Evolutionary conservation across 2,113 vertebrate genomes (phyloP), one percentile per base, ranked within the genome.

Genomic region (Pycnonotus jocosus): DNA sequence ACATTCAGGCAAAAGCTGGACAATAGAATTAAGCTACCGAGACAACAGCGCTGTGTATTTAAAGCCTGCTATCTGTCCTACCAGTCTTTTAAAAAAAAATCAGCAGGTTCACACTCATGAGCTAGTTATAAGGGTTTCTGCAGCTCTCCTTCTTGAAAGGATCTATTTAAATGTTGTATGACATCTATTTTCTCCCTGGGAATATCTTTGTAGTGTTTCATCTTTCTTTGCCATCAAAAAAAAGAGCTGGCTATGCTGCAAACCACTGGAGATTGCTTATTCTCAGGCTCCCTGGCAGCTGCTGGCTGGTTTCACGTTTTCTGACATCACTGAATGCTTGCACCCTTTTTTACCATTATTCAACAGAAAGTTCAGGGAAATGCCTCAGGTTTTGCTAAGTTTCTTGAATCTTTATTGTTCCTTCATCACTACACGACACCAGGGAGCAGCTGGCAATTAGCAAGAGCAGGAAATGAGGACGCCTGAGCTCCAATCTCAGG

Each of bases 161-260:
- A 85, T 88, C 96, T 44, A n/a, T 94, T 97, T 97, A 97, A 97
- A 97, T 97, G 96, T 97, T 97, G 95, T 90, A 97, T 97, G 95
- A 80, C 48, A 42, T 95, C 85, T 95, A 89, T 95, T 94, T 85
- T 94, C 97, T 97, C 97, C 90, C 86, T 64, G 78, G 97, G 95
- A 96, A 74, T 90, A 91, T 78, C 80, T 54, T 42, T 48, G 83
- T 79, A 47, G 82, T 35, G 65, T 97, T 97, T 97, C 97, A 98
- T 98, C 97, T 96, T 81, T 54, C 17, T 73, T 79, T 80, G 62
- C 87, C 87, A 93, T 92, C 93, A 95, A 96, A 97, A 97, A 62
- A 50, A 44, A 61, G 15, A 87, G 70, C 88, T 33, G 71, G 86
- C 86, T 92, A 69, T 86, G 92, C 89, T 86, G 42, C 73, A 65